Evolutionary conservation across 2,797 vertebrate genomes (phyloP), one percentile per base, ranked within the genome.

Genomic region (Acanthurus lineatus): DNA sequence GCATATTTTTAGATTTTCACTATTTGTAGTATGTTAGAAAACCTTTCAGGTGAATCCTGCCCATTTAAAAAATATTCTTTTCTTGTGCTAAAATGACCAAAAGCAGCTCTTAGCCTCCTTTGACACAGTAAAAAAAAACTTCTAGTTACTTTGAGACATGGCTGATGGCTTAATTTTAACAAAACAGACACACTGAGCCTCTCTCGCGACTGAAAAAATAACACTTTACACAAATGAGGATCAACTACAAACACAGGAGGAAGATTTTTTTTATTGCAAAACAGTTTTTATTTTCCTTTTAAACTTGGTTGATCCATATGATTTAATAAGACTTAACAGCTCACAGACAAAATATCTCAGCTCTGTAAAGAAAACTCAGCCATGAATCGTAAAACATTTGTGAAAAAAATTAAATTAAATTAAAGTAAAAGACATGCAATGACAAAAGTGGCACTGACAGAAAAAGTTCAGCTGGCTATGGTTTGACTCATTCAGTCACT

Each of bases 221-320:
- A 38, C 47, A 47, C 38, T 4, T 66, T 64, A 60, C 2, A 32
- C 7, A 71, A 8, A 6, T 16, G 12, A 64, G 15, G 12, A 70
- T 32, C 28, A 19, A 60, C 68, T 62, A 32, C 8, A 48, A 38
- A 72, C 6, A 65, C 11, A 20, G 42, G 62, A 73, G 9, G 25
- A 60, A 77, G 15, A 19, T 9, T 53, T 91, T 91, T 53, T 91
- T 91, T 90, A 88, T 86, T 90, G 76, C 73, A 85, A 88, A 90
- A 49, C 58, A 6, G 51, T 63, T 68, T 19, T 17, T 25, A 69
- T 63, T 57, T 66, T 70, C 53, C n/a, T 61, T 60, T 79, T 60
- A 83, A 88, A 77, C 52, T 65, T 59, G 3, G 49, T 40, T 71
- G 32, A 25, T 35, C 25, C 25, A 25, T 25, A 25, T 25, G 25